Base-by-base conservation (phyloP, 2,797 vertebrate genomes). In the Ciconia nigra region DNA sequence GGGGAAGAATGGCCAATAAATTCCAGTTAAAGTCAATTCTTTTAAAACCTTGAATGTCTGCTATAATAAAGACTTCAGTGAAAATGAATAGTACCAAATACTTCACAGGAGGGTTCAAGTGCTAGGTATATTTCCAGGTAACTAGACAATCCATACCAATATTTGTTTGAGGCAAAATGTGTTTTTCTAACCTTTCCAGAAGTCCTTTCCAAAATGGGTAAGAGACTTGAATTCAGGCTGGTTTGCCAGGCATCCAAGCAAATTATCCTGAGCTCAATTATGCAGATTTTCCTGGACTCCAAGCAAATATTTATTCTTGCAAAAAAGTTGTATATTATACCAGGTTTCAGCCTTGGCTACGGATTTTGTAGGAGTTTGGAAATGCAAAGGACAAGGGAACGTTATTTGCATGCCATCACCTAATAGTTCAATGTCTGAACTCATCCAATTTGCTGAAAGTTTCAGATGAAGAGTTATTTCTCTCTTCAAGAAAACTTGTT, bases 31-130 rank as follows among this genome's bases (percentile, higher is more conserved):
- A 90, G 57, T 76, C 55, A 85, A 69, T 89, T 85, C 81, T 72
- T 78, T 74, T 93, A 85, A 93, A 94, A 83, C 49, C 65, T 86
- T 65, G 65, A 70, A 78, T 54, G 79, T 66, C 42, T 49, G 57
- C 87, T 91, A 16, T 89, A 95, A 80, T 92, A 95, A 96, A 93
- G 91, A 65, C 52, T 87, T 96, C 78, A 54, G 52, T 15, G 78
- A 54, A 89, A 96, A 94, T 21, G 22, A 83, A 89, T 59, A 29
- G 72, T 9, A 65, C 28, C 70, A 57, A 86, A 44, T 26, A 49
- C 46, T 76, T 76, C 63, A 31, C 49, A 31, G 80, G 66, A 92
- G 26, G 62, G 31, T 59, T 79, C 59, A 54, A 77, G 67, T 22
- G 17, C 1, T 11, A 37, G 37, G 41, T 70, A 2, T 94, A 90